A percentile compares a stretch with the other conserved stretches of the same genome.
phyloP scores from a whole-genome alignment of 2,797 vertebrate species.

The Ambastaia sidthimunki region DNA sequence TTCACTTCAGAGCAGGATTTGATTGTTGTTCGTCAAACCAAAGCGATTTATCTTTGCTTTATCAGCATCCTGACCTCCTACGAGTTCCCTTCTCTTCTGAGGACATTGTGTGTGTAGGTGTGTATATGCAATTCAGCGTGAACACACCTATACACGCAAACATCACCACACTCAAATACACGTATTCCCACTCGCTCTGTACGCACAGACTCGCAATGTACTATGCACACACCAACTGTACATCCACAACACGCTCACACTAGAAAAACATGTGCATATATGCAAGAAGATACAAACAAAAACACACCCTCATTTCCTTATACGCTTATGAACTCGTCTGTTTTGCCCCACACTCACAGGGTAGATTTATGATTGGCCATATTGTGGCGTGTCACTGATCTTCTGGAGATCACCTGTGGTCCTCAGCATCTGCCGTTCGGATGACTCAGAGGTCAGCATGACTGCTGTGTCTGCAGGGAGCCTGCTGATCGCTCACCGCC shows the following conservation, averaged over 20 bases:
- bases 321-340: neutral
- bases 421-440: constrained; percentile 36
- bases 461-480: constrained; percentile 2
- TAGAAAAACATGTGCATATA: neutral
- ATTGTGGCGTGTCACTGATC: constrained; percentile 1
- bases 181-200: neutral
- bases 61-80: constrained; percentile 59
- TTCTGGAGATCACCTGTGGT: constrained; percentile 1
- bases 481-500: neutral
- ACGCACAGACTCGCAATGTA: constrained; percentile 1
- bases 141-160: constrained; percentile 30
- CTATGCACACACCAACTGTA: constrained; percentile 15
- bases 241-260: neutral
- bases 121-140: constrained; percentile 1
- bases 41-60: constrained; percentile 44
- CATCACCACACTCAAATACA: constrained; percentile 11
- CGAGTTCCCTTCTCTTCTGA: constrained; percentile 52
- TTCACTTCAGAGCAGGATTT: constrained; percentile 32
- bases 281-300: constrained; percentile 3
- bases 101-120: constrained; percentile 9
- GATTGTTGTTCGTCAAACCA: constrained; percentile 29
- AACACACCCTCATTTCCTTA: constrained; percentile 4
- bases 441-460: constrained; percentile 37
- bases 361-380: constrained; percentile 8
- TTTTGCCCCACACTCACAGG: constrained; percentile 8